Evolutionary conservation across 2,888 invertebrate species (phyloP), one percentile per base, ranked within the genome.

Genomic region (Dicyrtoma fusca): DNA sequence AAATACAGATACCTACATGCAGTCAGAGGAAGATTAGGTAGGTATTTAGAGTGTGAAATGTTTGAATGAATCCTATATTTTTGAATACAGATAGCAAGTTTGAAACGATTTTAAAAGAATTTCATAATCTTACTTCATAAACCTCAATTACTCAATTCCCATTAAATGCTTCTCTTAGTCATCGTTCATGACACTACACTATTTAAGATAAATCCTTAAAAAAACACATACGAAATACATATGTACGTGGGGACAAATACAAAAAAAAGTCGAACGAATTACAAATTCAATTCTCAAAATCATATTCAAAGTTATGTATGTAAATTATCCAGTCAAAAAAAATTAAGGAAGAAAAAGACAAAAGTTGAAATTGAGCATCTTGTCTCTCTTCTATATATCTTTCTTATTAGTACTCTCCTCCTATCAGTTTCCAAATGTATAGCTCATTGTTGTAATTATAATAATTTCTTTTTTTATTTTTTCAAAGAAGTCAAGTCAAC

Each of bases 401-500:
- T 55, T 23, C 23, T 55, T 21, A 17, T 55, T 23, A 13, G 19
- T 13, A 55, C 49, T 17, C 49, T 55, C 55, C 13, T 23, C 19
- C 23, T 21, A 13, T 23, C 55, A 17, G 14, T 23, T 23, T 55
- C 6, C 19, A 17, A 13, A 13, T 17, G 4, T 17, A 49, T 49
- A 49, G 49, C 49, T 49, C 17, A 53, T 4, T 17, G 49, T 49
- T 21, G 53, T 53, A 10, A 53, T 11, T 17, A 17, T n/a, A 53
- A 19, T 53, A 17, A 21, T n/a, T n/a, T 34, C 34, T 34, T 34
- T 34, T 34, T 34, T 53, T 10, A 53, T 34, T 34, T 34, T 34
- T 34, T 53, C 19, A 53, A 14, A 21, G 53, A 53, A 53, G 53
- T 21, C 53, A 53, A 53, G 53, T 34, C 34, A 34, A 34, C 3